Percentiles rank a stretch among this genome's conserved stretches.
phyloP scores from a whole-genome alignment of 2,797 vertebrate genomes.

The Acanthurus tractus region DNA sequence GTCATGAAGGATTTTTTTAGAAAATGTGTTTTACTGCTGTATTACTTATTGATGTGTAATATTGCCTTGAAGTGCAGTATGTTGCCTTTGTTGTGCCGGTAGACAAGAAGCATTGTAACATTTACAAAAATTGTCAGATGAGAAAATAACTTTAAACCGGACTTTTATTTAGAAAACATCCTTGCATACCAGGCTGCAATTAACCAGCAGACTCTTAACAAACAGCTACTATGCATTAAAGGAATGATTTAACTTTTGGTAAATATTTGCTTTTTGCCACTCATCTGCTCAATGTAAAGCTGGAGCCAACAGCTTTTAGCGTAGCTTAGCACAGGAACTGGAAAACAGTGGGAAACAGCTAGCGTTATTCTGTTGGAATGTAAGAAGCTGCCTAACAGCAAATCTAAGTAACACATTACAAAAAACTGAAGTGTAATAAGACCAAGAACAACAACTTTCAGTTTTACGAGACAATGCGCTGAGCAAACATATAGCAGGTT shows the following conservation, averaged over 20 bases:
- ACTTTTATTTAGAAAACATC: constrained; percentile 32
- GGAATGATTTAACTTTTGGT: constrained; percentile 9
- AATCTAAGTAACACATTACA: not conserved
- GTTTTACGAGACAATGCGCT: not conserved
- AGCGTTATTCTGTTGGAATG: not conserved
- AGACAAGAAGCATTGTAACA: constrained; percentile 42
- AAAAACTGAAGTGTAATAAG: not conserved
- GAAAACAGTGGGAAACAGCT: not conserved
- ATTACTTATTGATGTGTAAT: constrained; percentile 38
- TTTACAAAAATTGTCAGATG: constrained; percentile 30
- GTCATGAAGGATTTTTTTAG: constrained; percentile 53
- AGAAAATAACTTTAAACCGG: constrained; percentile 17
- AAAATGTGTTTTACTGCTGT: constrained; percentile 46
- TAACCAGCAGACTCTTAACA: not conserved
- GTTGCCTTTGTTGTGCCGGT: constrained; percentile 55
- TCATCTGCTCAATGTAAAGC: not conserved
- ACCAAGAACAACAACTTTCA: not conserved
- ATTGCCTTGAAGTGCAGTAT: constrained; percentile 58
- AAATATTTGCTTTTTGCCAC: constrained; percentile 12
- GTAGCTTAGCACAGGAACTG: constrained; percentile 15
- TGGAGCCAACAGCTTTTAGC: not conserved
- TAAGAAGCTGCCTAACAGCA: not conserved
- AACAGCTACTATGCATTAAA: constrained; percentile 26
- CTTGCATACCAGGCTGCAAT: constrained; percentile 1
- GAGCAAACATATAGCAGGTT: not conserved